Evolutionary conservation across 2,888 invertebrate species (phyloP), one percentile per base, ranked within the genome.

Genomic region (Tiphia femorata): DNA sequence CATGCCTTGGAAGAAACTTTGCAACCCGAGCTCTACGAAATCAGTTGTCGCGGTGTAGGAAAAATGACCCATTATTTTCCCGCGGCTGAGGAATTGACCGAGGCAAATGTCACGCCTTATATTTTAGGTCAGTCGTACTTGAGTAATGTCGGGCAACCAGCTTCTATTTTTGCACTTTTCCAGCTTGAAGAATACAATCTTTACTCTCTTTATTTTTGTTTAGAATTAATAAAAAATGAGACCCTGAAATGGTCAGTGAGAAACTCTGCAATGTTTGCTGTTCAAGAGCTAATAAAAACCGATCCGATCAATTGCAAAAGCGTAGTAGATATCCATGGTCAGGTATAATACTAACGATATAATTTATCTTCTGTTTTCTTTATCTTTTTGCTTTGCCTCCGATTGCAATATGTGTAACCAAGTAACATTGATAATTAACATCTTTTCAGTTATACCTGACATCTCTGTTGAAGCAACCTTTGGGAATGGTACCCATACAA

Each of bases 201-300:
- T 8, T 8, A 46, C 2, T 2, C n/a, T n/a, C n/a, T n/a, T n/a
- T n/a, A 41, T n/a, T 23, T 17, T 38, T 30, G n/a, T 29, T 21
- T 19, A 78, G 79, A 70, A 35, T 37, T 77, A 43, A 21, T 75
- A 7, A 69, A 70, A 33, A 69, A 78, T 21, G 69, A 75, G 2
- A 58, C 58, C 6, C 30, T 73, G 2, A 58, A 64, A n/a, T 76
- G 72, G 73, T 3, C 49, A 0, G 29, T 59, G 0, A 76, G 72
- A n/a, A 60, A 75, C 6, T 50, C 74, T 0, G 80, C 76, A 0
- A 40, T 63, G 5, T 76, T 67, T 7, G 75, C 79, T 0, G 46
- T 80, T 1, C 73, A 67, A 10, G 69, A 74, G 47, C 52, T 81
- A 16, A 63, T 78, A 5, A 49, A 29, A 2, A 62, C 56, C 14